These are phyloP conservation scores for Bubo blakistoni DNA, from an alignment of 2,113 vertebrate genomes.

Conservation along the genomic window DNA sequence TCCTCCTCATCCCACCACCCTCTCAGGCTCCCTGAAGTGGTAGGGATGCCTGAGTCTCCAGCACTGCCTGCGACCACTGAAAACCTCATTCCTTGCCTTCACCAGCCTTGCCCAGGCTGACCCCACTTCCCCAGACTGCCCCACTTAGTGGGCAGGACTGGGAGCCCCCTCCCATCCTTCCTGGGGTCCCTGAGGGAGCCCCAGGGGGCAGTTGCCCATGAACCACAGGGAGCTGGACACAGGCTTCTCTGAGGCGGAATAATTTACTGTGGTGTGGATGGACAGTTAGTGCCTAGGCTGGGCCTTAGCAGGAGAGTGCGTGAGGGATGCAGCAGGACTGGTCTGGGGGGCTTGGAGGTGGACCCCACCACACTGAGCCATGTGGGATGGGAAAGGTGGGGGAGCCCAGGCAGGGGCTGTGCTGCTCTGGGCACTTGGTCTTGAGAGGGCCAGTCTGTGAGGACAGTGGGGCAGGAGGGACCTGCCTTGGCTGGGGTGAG, in stretches of 20 bases:
- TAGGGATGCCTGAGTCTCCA: neutral
- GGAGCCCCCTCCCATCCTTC: neutral
- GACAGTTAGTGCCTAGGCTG: neutral
- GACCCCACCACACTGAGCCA: neutral
- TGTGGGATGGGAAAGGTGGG: no score
- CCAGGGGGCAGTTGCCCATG: neutral
- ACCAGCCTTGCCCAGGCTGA: neutral
- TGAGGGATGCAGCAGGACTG: neutral
- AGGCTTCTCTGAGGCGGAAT: neutral
- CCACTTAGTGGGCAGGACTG: neutral
- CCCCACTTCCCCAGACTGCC: fast-evolving
- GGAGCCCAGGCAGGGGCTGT: neutral
- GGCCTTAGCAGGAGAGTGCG: no score
- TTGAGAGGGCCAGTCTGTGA: neutral
- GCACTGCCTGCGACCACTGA: neutral
- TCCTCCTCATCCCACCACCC: no score
- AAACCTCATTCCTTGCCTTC: neutral
- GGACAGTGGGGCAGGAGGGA: neutral
- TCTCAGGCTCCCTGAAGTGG: neutral
- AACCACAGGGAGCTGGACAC: neutral
- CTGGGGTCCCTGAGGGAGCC: neutral
- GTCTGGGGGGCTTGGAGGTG: neutral
- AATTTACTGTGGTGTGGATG: constrained; percentile 11
- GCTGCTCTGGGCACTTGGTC: neutral
- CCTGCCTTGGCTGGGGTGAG: neutral